phyloP scores from a whole-genome alignment of 2,888 invertebrate species.

The Drosophila imparisetae region DNA sequence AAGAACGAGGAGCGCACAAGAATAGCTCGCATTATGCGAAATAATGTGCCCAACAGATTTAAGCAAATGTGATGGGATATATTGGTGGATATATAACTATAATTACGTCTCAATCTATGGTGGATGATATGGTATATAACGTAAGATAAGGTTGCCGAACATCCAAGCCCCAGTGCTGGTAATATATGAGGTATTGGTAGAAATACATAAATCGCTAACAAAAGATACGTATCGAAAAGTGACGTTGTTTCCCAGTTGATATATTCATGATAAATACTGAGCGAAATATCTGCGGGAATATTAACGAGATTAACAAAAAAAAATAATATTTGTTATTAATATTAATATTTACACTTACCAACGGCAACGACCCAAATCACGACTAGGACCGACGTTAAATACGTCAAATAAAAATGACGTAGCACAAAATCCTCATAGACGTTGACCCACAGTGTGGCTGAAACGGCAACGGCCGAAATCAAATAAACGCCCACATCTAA shows the following conservation, averaged over 20 bases:
- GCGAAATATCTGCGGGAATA: constrained; percentile 8
- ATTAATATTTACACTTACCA: constrained; percentile 29
- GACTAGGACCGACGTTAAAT: constrained; percentile 40
- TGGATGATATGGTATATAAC: constrained; percentile 4
- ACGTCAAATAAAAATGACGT: constrained; percentile 27
- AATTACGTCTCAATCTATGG: not conserved
- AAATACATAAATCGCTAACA: constrained; percentile 56
- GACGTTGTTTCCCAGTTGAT: constrained; percentile 27
- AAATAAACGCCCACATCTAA: constrained; percentile 29
- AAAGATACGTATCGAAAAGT: constrained; percentile 50
- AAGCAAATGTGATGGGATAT: constrained; percentile 41
- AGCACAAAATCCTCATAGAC: constrained; percentile 13
- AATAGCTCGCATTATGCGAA: constrained; percentile 54
- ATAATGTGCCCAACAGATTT: constrained; percentile 55
- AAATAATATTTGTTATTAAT: not conserved
- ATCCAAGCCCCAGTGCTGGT: constrained; percentile 34
- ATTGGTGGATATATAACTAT: constrained; percentile 21
- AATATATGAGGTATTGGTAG: constrained; percentile 47
- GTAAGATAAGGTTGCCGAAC: constrained; percentile 17
- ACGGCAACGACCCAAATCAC: constrained; percentile 19
- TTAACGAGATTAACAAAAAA: not conserved
- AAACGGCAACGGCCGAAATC: not conserved
- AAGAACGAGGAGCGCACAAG: constrained; percentile 61
- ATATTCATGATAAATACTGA: constrained; percentile 21
- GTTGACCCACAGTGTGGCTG: constrained; percentile 32